These are phyloP conservation scores for Leptocoma aspasia DNA, from an alignment of 2,113 vertebrate species.

Conservation along the genomic window DNA sequence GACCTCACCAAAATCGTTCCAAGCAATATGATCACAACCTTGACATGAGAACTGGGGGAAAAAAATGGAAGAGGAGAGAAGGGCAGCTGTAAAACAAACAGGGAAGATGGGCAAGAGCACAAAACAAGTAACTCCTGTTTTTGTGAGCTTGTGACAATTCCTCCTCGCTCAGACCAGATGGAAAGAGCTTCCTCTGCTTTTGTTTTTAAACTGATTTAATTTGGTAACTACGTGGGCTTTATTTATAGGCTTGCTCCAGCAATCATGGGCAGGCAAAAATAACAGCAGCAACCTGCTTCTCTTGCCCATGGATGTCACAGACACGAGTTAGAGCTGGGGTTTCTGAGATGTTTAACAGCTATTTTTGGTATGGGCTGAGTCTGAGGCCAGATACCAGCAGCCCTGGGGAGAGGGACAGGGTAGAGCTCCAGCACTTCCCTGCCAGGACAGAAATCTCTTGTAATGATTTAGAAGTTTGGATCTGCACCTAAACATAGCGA, in stretches of 20 bases:
- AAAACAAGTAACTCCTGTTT: not conserved
- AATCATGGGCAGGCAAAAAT: not conserved
- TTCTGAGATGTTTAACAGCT: not conserved
- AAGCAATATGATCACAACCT: not conserved
- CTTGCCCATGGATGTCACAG: not conserved
- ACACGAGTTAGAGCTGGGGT: not conserved
- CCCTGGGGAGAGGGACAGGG: not conserved
- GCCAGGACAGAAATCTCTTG: not conserved
- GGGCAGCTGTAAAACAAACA: not conserved
- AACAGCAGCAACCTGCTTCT: not conserved
- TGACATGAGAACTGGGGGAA: fast-evolving
- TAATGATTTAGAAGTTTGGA: not conserved
- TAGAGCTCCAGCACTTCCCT: not conserved
- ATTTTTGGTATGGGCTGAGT: fast-evolving
- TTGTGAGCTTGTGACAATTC: not conserved
- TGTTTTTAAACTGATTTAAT: not conserved
- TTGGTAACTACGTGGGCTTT: not conserved
- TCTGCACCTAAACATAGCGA: not conserved
- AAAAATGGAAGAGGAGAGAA: not conserved
- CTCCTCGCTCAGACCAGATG: not conserved
- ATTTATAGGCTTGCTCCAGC: not conserved
- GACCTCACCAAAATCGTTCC: not conserved
- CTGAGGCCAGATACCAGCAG: not conserved
- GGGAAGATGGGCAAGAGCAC: not conserved
- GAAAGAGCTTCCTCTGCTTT: not conserved